Evolutionary conservation across 2,888 invertebrate species (phyloP).

Genomic region (Spodoptera picta): DNA sequence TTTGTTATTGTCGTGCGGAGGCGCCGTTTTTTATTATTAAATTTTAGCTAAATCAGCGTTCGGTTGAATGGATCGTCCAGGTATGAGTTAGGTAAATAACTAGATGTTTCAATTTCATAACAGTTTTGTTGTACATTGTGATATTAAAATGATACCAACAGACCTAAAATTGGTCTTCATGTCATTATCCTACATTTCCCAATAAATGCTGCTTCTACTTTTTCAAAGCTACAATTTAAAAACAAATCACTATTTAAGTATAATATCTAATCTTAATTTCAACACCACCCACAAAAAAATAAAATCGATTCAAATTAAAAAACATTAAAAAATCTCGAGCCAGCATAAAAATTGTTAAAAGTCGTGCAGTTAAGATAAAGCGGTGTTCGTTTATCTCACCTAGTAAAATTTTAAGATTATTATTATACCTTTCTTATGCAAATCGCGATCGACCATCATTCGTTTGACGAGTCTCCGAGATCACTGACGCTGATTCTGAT

Average conservation of each 20-base stretch:
- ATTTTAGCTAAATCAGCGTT: constrained; percentile 53
- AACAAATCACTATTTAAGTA: too few species aligned
- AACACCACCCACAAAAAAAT: neutral
- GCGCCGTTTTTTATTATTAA: constrained; percentile 43
- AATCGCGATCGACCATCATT: constrained; percentile 68
- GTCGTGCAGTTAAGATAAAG: constrained; percentile 53
- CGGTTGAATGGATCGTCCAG: constrained; percentile 26
- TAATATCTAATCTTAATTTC: too few species aligned
- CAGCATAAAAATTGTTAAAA: constrained; percentile 38
- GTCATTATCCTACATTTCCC: too few species aligned
- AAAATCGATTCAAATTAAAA: constrained; percentile 1
- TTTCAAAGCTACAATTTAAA: too few species aligned
- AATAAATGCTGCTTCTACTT: too few species aligned
- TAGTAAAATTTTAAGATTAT: constrained; percentile 65
- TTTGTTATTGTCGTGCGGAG: constrained; percentile 67
- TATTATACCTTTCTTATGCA: constrained; percentile 69
- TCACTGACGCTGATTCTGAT: constrained; percentile 4
- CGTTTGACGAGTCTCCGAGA: constrained; percentile 45
- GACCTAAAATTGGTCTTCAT: too few species aligned
- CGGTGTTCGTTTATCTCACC: constrained; percentile 53
- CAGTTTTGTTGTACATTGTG: too few species aligned
- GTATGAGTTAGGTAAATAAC: constrained; percentile 9
- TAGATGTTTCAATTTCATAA: neutral
- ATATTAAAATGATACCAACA: too few species aligned
- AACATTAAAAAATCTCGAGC: constrained; percentile 9